Conservation (phyloP, 2,797 vertebrate species). For the Silurus aristotelis region DNA sequence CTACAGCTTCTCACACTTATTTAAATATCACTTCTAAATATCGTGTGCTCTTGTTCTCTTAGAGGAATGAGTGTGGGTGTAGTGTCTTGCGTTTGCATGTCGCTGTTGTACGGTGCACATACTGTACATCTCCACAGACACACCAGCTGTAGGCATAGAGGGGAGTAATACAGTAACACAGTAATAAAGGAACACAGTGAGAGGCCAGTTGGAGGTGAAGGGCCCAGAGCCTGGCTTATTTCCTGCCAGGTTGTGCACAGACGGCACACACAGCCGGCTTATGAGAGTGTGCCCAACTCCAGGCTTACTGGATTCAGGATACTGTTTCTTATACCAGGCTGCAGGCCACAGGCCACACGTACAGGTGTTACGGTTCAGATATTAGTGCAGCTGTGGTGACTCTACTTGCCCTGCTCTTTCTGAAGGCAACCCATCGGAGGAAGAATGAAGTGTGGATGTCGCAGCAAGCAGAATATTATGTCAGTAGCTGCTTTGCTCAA, state of each 20-base stretch:
- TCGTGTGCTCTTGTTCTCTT: slow-evolving; percentile 32
- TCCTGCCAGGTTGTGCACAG: slow-evolving; percentile 61
- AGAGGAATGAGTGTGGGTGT: slow-evolving; percentile 51
- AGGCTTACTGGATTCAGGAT: slow-evolving; percentile 61
- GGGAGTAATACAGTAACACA: slow-evolving; percentile 51
- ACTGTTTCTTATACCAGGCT: slow-evolving; percentile 69
- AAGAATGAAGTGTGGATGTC: slow-evolving; percentile 18
- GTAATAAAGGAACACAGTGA: slow-evolving; percentile 53
- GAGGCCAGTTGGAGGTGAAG: slow-evolving; percentile 16
- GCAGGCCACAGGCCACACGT: slow-evolving; percentile 68
- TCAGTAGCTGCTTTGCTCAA: slow-evolving; percentile 16
- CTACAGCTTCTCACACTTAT: slow-evolving; percentile 1
- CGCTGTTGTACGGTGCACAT: background rate
- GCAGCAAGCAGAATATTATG: background rate
- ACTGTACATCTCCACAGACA: slow-evolving; percentile 32
- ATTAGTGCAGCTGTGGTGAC: slow-evolving; percentile 68
- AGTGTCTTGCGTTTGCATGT: slow-evolving; percentile 20
- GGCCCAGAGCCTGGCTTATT: slow-evolving; percentile 40
- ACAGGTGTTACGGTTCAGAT: slow-evolving; percentile 63
- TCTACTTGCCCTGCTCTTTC: slow-evolving; percentile 67
- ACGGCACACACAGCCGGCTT: slow-evolving; percentile 64
- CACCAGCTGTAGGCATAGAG: slow-evolving; percentile 32
- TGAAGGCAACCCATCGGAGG: slow-evolving; percentile 67
- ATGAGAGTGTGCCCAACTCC: slow-evolving; percentile 65
- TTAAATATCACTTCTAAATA: background rate